Evolutionary conservation across 2,888 invertebrate species (phyloP).

Genomic region (Tipula confusa): DNA sequence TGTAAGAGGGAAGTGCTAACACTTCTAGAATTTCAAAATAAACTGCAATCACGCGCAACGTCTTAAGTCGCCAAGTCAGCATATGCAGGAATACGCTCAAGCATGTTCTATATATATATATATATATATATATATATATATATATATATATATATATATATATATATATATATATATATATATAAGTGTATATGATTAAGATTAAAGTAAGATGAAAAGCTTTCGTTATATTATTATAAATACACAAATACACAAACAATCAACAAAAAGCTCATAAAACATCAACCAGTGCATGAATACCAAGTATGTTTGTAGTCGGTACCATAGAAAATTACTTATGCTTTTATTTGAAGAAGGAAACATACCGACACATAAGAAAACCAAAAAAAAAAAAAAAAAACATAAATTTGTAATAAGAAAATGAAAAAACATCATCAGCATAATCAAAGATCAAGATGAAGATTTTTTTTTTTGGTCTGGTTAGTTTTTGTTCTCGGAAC

Average conservation of each 20-base stretch:
- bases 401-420: neutral
- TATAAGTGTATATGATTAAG: too few species aligned
- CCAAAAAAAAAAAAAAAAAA: too few species aligned
- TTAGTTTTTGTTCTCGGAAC: neutral
- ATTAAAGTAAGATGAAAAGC: too few species aligned
- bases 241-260: neutral
- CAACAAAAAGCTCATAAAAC: neutral
- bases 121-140: too few species aligned
- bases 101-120: too few species aligned
- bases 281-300: neutral
- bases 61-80: too few species aligned
- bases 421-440: neutral
- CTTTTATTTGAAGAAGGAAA: neutral
- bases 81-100: too few species aligned
- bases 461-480: neutral
- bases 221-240: neutral
- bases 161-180: neutral
- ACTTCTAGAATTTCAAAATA: too few species aligned
- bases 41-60: too few species aligned
- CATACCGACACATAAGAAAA: neutral
- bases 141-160: too few species aligned
- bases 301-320: neutral
- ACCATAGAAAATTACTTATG: neutral
- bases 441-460: slow-evolving; percentile 21
- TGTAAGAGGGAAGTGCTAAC: too few species aligned